Percentiles rank a stretch among this genome's conserved stretches.
These are phyloP conservation scores for Trichechus manatus DNA, from an alignment of 2,113 vertebrate genomes.

Conservation along the genomic window DNA sequence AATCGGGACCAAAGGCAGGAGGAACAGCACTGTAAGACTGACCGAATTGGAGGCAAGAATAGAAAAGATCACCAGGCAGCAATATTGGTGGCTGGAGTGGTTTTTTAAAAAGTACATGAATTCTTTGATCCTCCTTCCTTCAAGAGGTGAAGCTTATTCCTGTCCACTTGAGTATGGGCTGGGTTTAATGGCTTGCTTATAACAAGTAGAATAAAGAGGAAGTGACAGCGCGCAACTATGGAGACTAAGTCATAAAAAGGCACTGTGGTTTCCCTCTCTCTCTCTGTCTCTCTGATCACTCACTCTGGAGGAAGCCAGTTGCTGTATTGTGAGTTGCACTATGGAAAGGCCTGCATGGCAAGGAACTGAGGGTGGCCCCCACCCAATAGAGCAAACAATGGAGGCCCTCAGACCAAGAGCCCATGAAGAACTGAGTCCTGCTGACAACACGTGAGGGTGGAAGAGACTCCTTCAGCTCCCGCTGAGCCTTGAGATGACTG, in stretches of 20 bases:
- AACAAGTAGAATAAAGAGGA: not conserved
- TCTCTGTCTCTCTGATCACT: not conserved
- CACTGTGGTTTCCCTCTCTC: not conserved
- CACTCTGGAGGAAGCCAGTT: not conserved
- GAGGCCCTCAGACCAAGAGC: not conserved
- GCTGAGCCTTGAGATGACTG: not conserved
- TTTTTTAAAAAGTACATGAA: not conserved
- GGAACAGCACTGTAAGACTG: not conserved
- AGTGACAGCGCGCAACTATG: not conserved
- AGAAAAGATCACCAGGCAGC: not conserved
- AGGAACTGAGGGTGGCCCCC: not conserved
- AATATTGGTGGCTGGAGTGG: not conserved
- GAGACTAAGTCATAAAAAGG: not conserved
- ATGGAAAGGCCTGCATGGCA: not conserved
- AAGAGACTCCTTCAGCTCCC: not conserved
- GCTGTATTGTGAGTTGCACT: not conserved
- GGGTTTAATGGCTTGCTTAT: not conserved
- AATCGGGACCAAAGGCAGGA: not conserved
- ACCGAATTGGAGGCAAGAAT: not conserved
- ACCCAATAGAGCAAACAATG: not conserved
- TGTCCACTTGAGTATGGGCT: not conserved
- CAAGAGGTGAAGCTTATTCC: not conserved
- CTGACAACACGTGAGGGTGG: not conserved
- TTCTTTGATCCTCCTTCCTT: not conserved
- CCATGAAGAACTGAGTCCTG: not conserved